Conservation (phyloP, 2,888 invertebrate genomes). For the Axea sp. region DNA sequence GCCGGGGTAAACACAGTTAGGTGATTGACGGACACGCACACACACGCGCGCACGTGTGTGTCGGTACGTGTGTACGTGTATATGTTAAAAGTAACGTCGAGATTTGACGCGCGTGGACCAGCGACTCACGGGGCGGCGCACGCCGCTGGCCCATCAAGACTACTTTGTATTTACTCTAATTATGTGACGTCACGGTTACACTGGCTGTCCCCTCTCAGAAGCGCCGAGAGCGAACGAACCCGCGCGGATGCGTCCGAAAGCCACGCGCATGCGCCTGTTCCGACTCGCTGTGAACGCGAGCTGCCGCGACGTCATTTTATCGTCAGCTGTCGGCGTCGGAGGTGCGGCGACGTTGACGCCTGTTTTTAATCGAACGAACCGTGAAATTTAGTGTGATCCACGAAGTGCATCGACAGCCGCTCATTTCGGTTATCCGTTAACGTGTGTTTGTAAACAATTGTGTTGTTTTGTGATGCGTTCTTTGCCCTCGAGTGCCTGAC, state of each 20-base stretch:
- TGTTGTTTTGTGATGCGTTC: no score
- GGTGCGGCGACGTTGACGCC: no score
- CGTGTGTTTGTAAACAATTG: no score
- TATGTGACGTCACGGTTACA: slow-evolving; percentile 84
- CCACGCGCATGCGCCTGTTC: slow-evolving; percentile 66
- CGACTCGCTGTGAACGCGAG: background rate
- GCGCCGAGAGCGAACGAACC: slow-evolving; percentile 63
- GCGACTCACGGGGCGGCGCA: slow-evolving; percentile 80
- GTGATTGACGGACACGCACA: no score
- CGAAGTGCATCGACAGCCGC: no score
- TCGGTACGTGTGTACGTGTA: slow-evolving; percentile 3
- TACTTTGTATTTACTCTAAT: slow-evolving; percentile 87
- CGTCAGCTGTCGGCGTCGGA: slow-evolving; percentile 4
- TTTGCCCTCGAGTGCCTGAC: no score
- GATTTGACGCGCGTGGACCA: slow-evolving; percentile 74
- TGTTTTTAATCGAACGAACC: no score
- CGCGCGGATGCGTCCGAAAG: slow-evolving; percentile 65
- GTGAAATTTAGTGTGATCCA: no score
- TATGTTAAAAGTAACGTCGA: slow-evolving; percentile 54
- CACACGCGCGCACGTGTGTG: slow-evolving; percentile 49
- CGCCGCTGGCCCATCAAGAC: slow-evolving; percentile 84
- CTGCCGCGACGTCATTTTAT: slow-evolving; percentile 8
- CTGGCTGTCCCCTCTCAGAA: slow-evolving; percentile 72
- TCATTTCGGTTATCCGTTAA: no score
- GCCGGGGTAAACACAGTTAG: no score